Conservation (phyloP, 2,113 vertebrate genomes). For the Heterotilapia buettikoferi region DNA sequence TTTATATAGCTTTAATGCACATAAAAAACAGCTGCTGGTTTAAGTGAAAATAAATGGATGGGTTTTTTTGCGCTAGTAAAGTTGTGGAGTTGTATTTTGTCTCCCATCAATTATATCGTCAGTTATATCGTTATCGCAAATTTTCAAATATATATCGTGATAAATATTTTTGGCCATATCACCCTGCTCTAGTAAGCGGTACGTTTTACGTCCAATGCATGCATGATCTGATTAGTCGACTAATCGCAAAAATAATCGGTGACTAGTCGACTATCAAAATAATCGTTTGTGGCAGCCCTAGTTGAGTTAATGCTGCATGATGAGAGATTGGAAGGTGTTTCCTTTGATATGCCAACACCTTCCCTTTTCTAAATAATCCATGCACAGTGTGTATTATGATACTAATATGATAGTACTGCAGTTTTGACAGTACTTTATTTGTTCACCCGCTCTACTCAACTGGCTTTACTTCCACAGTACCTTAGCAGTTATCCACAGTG, state of each 20-base stretch:
- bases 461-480: background rate
- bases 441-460: background rate
- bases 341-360: background rate
- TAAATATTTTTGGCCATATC: too few species aligned
- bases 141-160: too few species aligned
- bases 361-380: background rate
- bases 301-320: background rate
- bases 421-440: background rate
- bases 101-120: too few species aligned
- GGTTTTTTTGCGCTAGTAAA: too few species aligned
- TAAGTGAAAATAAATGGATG: too few species aligned
- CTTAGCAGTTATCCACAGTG: background rate
- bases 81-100: too few species aligned
- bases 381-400: background rate
- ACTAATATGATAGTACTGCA: background rate
- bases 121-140: too few species aligned
- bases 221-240: background rate
- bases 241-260: too few species aligned
- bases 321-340: conserved; percentile 3
- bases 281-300: rapidly evolving
- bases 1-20: too few species aligned
- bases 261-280: background rate
- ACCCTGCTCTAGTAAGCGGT: too few species aligned
- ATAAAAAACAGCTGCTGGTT: too few species aligned
- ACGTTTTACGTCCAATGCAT: rapidly evolving